Base-by-base conservation (phyloP, 2,888 invertebrate species). In the Coecobrya sp. region DNA sequence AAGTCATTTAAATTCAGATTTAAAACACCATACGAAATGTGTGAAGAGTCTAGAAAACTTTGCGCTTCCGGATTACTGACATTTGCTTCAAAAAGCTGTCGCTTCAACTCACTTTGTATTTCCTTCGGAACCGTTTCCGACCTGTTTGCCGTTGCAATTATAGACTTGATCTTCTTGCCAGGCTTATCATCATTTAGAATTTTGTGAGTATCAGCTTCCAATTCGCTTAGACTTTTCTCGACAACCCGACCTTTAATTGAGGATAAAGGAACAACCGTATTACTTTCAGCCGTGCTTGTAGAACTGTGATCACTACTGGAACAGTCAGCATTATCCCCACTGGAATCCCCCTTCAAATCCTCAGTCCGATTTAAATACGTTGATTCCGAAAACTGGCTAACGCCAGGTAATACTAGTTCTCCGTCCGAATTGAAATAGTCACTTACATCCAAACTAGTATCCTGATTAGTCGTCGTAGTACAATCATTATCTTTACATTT, bases 351-450 rank as follows among this genome's bases (percentile, higher is more conserved):
- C 13, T 86, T 73, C 13, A 13, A 11, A 1, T 8, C 25, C 25
- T 65, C 81, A 16, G 55, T 22, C 65, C 16, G 30, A 49, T 65
- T 68, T 22, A 70, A 25, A 19, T 85, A 55, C 25, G 91, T 79
- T 13, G 79, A 55, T 86, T 86, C 90, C 7, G 52, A 76, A 62
- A 86, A 86, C 52, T 93, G 87, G 3, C 93, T 91, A n/a, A 93
- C 27, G n/a, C 93, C 93, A 27, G 89, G 76, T 7, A 93, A 68
- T 5, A 91, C 91, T 3, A 94, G 52, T 30, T 93, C 93, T 19
- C 94, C 94, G 19, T 91, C 79, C 0, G 93, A 93, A 62, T 94
- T 93, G 49, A 93, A 93, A 55, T 92, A 94, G 52, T 94, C 94
- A 70, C 93, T 93, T 0, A 82, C 36, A 8, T 93, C 89, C 16